These are phyloP conservation scores for Platygyra sinensis DNA, from an alignment of 64 coral and sea anemone species.

Conservation along the genomic window DNA sequence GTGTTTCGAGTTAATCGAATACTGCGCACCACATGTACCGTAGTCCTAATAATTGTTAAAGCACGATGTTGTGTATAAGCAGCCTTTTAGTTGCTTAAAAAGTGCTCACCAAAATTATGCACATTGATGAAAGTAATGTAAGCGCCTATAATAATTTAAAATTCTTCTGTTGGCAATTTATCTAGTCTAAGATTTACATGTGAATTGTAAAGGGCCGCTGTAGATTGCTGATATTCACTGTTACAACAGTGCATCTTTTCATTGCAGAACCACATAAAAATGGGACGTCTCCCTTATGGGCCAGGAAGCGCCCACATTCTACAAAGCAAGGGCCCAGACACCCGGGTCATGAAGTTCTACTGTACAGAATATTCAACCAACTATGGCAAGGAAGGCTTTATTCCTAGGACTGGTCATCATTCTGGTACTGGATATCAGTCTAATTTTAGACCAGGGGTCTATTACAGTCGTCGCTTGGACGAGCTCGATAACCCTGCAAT, in stretches of 20 bases:
- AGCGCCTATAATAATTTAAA: too few relatives aligned
- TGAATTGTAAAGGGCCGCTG: too few relatives aligned
- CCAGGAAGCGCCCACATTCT: constrained; percentile 91
- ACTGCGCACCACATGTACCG: too few relatives aligned
- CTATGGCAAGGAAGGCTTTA: constrained; percentile 91
- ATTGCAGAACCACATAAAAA: constrained; percentile 7
- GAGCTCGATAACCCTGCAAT: constrained; percentile 95
- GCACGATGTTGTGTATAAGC: too few relatives aligned
- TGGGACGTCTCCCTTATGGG: constrained; percentile 93
- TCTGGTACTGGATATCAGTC: constrained; percentile 96
- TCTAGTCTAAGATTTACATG: too few relatives aligned
- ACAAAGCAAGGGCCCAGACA: constrained; percentile 92
- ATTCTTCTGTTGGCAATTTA: too few relatives aligned
- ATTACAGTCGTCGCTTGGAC: constrained; percentile 93
- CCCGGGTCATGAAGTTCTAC: constrained; percentile 92
- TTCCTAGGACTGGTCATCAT: constrained; percentile 84
- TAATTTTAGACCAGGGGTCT: constrained; percentile 97
- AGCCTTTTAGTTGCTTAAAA: too few relatives aligned
- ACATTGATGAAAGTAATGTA: too few relatives aligned
- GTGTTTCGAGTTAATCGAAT: too few relatives aligned
- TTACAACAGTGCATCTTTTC: not conserved
- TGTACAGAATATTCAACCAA: constrained; percentile 92
- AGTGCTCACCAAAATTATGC: too few relatives aligned
- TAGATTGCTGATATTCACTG: too few relatives aligned
- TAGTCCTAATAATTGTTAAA: too few relatives aligned